Base-by-base conservation (phyloP, 2,888 invertebrate genomes). In the Cephus rjabovi region DNA sequence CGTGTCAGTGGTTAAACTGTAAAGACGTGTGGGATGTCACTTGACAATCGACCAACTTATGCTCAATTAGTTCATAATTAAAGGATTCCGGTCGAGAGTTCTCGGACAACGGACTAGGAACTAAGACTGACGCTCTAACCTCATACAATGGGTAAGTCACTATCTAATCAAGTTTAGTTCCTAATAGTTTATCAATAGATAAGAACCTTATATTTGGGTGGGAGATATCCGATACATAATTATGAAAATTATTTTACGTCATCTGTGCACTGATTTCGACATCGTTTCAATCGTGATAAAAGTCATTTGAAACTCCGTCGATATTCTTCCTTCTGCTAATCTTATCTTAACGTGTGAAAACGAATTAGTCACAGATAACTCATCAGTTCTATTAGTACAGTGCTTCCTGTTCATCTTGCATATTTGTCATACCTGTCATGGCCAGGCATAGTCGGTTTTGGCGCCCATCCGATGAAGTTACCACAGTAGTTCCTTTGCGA, bases 61-160 rank as follows among this genome's bases (percentile, higher is more conserved):
- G 75, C 77, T 79, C 80, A 86, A 87, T 87, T 83, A 77, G 70
- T 33, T 69, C 74, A 75, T 75, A 83, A 83, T 85, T 85, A 81
- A 82, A 76, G 75, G 79, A 75, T 78, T 81, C 80, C 76, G 78
- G 70, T 79, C 31, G 73, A 77, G 77, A 80, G 81, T 81, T 82
- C 81, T 80, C 73, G 75, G 75, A 79, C 81, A 81, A 76, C 73
- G 34, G 12, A 71, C 80, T 34, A 80, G 75, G 79, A 77, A 75
- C 79, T 76, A 77, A 76, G 79, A 31, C 78, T 77, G 69, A n/a
- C 75, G 56, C 23, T 74, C 78, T 86, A 85, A 86, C 84, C 86
- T 82, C n/a, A 34, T 30, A 84, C 79, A 31, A 86, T 86, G 86
- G 86, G 86, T 86, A 80, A 86, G 85, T 75, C 23, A 34, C 15